These are phyloP conservation scores for Ciconia stormi DNA, from an alignment of 2,113 vertebrate genomes.

Conservation along the genomic window DNA sequence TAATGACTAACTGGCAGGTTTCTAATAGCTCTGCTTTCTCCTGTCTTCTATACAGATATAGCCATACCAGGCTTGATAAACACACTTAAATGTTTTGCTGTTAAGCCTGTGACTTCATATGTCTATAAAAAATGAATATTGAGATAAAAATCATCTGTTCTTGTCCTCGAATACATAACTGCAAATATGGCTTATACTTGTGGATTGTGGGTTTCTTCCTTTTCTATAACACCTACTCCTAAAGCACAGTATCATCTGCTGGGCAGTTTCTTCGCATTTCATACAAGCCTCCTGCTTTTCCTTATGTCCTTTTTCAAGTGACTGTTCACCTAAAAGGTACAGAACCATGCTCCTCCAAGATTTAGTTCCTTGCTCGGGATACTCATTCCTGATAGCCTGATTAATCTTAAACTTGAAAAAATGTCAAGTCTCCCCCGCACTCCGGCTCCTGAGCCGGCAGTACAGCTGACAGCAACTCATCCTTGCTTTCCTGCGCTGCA, in stretches of 20 bases:
- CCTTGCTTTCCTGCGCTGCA: background rate
- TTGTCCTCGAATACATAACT: background rate
- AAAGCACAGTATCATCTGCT: background rate
- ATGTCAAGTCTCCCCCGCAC: background rate
- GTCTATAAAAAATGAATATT: background rate
- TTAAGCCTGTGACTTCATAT: background rate
- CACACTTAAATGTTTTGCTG: background rate
- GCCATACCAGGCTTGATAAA: background rate
- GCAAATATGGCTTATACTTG: background rate
- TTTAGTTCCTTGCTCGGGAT: background rate
- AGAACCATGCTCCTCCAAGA: background rate
- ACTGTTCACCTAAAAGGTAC: background rate
- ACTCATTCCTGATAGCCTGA: background rate
- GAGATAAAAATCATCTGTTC: background rate
- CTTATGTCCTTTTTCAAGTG: background rate
- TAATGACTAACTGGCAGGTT: background rate
- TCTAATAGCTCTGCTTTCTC: background rate
- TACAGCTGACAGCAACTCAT: background rate
- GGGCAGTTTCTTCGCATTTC: background rate
- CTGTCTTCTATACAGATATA: background rate
- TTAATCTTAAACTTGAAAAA: background rate
- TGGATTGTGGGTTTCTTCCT: background rate
- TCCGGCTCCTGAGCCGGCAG: background rate
- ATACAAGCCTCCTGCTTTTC: background rate
- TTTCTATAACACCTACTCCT: background rate